These are phyloP conservation scores for Tamandua tetradactyla DNA, from an alignment of 2,797 vertebrate genomes.

Conservation along the genomic window DNA sequence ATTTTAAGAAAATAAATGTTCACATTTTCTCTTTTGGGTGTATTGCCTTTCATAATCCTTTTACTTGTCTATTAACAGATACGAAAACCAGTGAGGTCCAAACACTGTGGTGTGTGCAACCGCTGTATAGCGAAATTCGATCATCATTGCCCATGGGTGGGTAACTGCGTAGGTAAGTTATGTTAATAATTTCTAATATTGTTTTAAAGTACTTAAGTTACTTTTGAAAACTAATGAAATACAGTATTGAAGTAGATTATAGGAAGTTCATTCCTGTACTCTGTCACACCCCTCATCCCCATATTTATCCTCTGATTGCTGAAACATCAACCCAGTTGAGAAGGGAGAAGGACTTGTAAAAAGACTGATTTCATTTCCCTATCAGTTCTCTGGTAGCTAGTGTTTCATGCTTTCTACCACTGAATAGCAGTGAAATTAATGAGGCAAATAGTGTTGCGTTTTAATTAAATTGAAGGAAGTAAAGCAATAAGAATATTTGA, in stretches of 20 bases:
- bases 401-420: conserved; percentile 2
- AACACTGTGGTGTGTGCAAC: conserved; percentile 99
- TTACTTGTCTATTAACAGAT: conserved; percentile 87
- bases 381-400: not conserved
- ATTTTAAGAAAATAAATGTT: conserved; percentile 6
- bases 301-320: not conserved
- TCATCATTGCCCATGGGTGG: conserved; percentile 99
- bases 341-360: not conserved
- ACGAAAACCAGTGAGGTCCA: conserved; percentile 98
- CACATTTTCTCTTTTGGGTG: not conserved
- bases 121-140: conserved; percentile 99
- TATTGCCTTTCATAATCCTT: conserved; percentile 61
- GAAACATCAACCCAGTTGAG: not conserved
- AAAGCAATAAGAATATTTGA: not conserved
- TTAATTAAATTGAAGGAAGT: conserved; percentile 23
- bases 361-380: not conserved
- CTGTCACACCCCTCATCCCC: not conserved
- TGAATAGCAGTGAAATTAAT: conserved; percentile 11
- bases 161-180: conserved; percentile 98
- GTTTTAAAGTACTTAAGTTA: conserved; percentile 27
- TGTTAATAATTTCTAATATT: conserved; percentile 30
- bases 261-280: not conserved
- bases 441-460: not conserved
- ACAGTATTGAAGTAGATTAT: not conserved
- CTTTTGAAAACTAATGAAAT: conserved; percentile 12